Base-by-base conservation (phyloP, 1,140 invertebrate genomes). In the Pseudomyrmex cubaensis region DNA sequence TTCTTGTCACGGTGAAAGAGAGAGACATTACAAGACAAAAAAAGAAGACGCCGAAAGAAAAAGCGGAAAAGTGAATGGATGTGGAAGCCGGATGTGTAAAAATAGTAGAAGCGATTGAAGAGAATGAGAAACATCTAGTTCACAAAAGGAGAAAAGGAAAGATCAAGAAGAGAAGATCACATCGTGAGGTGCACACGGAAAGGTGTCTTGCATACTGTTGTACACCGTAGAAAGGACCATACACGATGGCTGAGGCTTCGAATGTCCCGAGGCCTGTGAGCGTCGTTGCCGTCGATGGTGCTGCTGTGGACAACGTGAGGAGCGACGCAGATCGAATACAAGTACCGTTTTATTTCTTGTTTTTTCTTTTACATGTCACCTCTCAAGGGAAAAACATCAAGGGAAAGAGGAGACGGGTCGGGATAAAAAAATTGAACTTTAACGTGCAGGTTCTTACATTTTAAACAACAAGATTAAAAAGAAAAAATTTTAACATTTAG, bases 201-300 rank as follows among this genome's bases (percentile, higher is more conserved):
- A 77, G 48, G 72, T 54, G 78, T 13, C 82, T 85, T 88, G 35
- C 35, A 35, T 35, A 35, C 35, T 35, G 35, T 35, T 35, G 35
- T 20, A 20, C 2, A 83, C 83, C 72, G 83, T 88, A 90, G 87
- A 90, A 88, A 90, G 88, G 90, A 85, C 69, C 88, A 90, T 89
- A 92, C 35, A 7, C 83, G 73, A 94, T 94, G 93, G 93, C 93
- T 87, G 93, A 93, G 91, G 92, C 92, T 85, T 90, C 92, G 90
- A 93, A 92, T 89, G 93, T 91, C 90, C 93, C 93, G 82, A 91
- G 93, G 91, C 92, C 93, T 35, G 92, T 94, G 82, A 94, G 93
- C 86, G 92, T 94, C 59, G 92, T 94, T 57, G 90, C 91, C 46
- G 92, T 94, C 63, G 93, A 93, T 73, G 91, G 91, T 75, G 88